Evolutionary conservation across 2,113 vertebrate species (phyloP), one percentile per base, ranked within the genome.

Genomic region (Parus major): DNA sequence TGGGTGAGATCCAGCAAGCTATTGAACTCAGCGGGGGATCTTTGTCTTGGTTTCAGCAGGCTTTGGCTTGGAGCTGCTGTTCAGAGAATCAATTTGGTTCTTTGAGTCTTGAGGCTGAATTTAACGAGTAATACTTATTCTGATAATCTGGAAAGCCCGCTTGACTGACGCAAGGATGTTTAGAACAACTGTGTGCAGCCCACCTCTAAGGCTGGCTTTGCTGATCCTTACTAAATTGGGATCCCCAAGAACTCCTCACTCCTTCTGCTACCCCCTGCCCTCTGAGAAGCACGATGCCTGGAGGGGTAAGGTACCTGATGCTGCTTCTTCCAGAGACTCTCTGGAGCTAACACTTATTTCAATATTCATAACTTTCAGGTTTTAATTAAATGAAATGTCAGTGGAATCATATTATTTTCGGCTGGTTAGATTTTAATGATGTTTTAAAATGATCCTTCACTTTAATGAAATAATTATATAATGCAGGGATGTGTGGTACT

Each of bases 381-480:
- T 93, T 92, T 83, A 83, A 96, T 94, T 94, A 95, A 96, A 86
- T 92, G 60, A 93, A 93, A 78, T 94, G 72, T 66, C 87, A 93
- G 52, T 66, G 71, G 84, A 97, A 96, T 95, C 35, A 28, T 72
- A 61, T 95, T 97, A 61, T 90, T 95, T 94, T 92, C 12, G 2
- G 72, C 50, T 77, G 64, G 63, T 82, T 95, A 65, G 79, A 87
- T 93, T 96, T 86, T 91, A 95, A 95, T 95, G 87, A 83, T 80
- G 59, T 93, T 95, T 95, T 92, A 91, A 92, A 85, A 35, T 11
- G 64, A 93, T 94, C 84, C 63, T 89, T 92, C 75, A 66, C 39
- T 93, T 77, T 65, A 92, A 86, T 92, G 63, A 88, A 96, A 77
- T 80, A 91, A 94, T 92, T 73, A 82, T 42, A 42, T 93, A 64